Percentiles rank a stretch among this genome's conserved stretches.
Evolutionary conservation across 2,888 invertebrate species (phyloP).

Genomic region (Heliconius aoede): DNA sequence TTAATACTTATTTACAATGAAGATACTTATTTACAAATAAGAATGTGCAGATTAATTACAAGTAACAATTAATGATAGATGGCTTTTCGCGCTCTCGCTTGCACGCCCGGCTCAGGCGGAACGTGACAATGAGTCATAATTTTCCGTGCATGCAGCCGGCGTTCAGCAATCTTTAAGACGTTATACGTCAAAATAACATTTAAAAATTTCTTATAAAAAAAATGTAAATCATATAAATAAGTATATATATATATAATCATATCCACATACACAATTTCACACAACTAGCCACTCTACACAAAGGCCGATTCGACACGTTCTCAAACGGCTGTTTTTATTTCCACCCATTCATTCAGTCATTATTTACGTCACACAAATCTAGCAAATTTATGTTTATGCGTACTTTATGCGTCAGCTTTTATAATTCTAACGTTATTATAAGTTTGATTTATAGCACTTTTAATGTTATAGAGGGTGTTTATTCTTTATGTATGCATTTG

Average conservation of each 20-base stretch:
- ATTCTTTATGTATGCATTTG: conserved; percentile 32
- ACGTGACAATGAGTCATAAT: no score
- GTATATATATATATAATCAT: background rate
- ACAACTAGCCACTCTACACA: conserved; percentile 42
- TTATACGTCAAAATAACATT: no score
- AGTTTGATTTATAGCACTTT: conserved; percentile 50
- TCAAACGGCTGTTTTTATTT: conserved; percentile 61
- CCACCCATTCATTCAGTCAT: conserved; percentile 54
- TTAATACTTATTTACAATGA: no score
- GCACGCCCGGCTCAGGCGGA: no score
- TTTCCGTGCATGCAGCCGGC: no score
- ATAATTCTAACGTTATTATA: conserved; percentile 47
- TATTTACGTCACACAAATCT: conserved; percentile 66
- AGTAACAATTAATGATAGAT: no score
- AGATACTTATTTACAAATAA: no score
- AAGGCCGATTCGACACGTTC: conserved; percentile 47
- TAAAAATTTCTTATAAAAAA: no score
- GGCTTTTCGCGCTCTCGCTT: no score
- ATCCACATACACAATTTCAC: background rate
- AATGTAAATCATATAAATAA: no score
- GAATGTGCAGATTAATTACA: no score
- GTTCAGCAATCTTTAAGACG: no score
- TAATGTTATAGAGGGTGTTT: conserved; percentile 42
- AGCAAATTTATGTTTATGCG: conserved; percentile 59
- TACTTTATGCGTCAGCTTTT: conserved; percentile 45